Base-by-base conservation (phyloP, 2,888 invertebrate genomes). In the Augiades crinisus region DNA sequence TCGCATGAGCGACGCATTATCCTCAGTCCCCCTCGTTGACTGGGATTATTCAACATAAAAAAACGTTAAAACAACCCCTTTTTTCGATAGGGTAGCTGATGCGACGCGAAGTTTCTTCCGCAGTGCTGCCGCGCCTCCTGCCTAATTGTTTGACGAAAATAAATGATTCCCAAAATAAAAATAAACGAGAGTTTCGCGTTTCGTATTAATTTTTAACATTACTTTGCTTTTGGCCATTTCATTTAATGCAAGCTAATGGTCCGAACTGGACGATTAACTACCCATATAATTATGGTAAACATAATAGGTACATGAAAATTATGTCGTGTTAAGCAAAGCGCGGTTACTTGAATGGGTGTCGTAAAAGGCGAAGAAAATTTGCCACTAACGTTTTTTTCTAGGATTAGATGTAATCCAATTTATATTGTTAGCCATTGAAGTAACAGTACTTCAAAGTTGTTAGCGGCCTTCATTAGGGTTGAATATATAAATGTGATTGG, bases 121-220 rank as follows among this genome's bases (percentile, higher is more conserved):
- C 70, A 66, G 65, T 62, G 27, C 40, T 34, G 68, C 60, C 57
- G 62, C 69, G 69, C 67, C 61, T 65, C 74, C 75, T 51, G 72
- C 80, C 81, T 86, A 87, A 87, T 87, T 87, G 84, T 82, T 85
- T 83, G 82, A 87, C 85, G 84, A 83, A 84, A 88, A 88, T 83
- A 88, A 88, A 87, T 88, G 84, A 86, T 83, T 78, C 81, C 70
- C 69, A 76, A 85, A 86, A 86, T 84, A 83, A 81, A 84, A 83
- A 82, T 81, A 81, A 84, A 86, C 78, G 85, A 78, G 83, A 81
- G 76, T 80, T 83, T 85, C 75, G 77, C 82, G 80, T 83, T 84
- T 74, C 72, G 74, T 74, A 76, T 81, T 30, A 79, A 76, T 81
- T 80, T 86, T 80, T 75, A 75, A 77, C 75, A 72, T 80, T 57